Percentiles rank a stretch among this genome's conserved stretches.
These are phyloP conservation scores for Beaufortia kweichowensis DNA, from an alignment of 2,113 vertebrate species.

Conservation along the genomic window DNA sequence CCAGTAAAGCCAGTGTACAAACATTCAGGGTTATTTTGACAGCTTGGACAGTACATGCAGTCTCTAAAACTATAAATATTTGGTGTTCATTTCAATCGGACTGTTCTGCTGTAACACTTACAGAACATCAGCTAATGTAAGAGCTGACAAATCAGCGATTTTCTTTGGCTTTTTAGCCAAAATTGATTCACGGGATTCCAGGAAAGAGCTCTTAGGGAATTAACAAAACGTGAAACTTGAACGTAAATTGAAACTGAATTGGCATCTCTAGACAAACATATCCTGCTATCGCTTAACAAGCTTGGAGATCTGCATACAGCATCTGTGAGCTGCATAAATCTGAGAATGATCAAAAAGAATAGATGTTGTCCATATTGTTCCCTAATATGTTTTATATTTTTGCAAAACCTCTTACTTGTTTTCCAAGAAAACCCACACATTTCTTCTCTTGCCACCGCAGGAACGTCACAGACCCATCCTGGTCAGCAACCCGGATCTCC, in stretches of 20 bases:
- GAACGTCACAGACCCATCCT: conserved; percentile 19
- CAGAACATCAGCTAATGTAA: background rate
- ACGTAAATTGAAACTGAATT: no score
- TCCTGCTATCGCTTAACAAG: no score
- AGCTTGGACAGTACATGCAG: conserved; percentile 42
- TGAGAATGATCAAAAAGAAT: background rate
- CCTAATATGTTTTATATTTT: background rate
- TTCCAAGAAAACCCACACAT: background rate
- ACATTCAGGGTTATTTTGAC: conserved; percentile 34
- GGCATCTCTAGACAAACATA: no score
- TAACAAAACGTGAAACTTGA: no score
- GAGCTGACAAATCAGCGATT: background rate
- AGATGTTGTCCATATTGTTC: background rate
- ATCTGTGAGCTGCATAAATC: background rate
- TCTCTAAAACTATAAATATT: conserved; percentile 2
- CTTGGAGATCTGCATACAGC: no score
- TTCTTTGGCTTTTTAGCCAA: no score
- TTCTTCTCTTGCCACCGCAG: conserved; percentile 16
- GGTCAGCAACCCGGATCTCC: conserved; percentile 38
- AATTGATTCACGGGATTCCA: no score
- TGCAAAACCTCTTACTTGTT: background rate
- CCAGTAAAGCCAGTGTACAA: conserved; percentile 9
- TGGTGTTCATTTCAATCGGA: conserved; percentile 19
- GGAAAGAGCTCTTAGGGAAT: no score
- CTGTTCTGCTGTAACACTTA: conserved; percentile 12